A percentile compares a stretch with the other conserved stretches of the same genome.
These are phyloP conservation scores for Morone saxatilis DNA, from an alignment of 2,113 vertebrate species.

Conservation along the genomic window DNA sequence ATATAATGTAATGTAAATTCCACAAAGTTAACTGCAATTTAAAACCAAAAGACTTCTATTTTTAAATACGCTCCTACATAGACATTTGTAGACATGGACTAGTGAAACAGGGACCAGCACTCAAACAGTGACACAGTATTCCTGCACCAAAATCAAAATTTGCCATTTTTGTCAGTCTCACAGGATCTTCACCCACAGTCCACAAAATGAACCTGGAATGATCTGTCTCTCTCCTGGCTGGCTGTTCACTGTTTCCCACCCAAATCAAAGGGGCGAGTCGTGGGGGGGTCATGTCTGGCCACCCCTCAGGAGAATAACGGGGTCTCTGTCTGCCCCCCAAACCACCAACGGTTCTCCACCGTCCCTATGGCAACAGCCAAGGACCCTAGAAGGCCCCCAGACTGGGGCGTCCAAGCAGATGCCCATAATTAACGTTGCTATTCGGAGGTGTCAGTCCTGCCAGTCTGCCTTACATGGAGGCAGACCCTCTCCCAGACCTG, in stretches of 20 bases:
- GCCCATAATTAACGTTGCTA: slow-evolving; percentile 85
- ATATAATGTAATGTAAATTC: slow-evolving; percentile 11
- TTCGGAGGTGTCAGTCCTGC: slow-evolving; percentile 77
- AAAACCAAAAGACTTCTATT: neutral
- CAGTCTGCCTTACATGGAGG: slow-evolving; percentile 72
- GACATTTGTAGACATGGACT: neutral
- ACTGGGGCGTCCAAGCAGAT: slow-evolving; percentile 82
- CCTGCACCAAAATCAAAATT: slow-evolving; percentile 2
- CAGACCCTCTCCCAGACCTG: slow-evolving; percentile 79
- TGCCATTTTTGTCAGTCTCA: slow-evolving; percentile 19
- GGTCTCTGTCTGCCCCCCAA: slow-evolving; percentile 80
- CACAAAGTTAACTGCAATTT: neutral
- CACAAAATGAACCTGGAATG: slow-evolving; percentile 54
- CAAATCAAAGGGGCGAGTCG: slow-evolving; percentile 79
- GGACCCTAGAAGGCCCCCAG: slow-evolving; percentile 79
- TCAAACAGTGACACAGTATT: slow-evolving; percentile 14
- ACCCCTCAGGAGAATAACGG: slow-evolving; percentile 82
- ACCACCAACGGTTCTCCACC: slow-evolving; percentile 79
- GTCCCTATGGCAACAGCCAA: slow-evolving; percentile 86
- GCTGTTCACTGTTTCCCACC: slow-evolving; percentile 78
- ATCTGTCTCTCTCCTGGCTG: slow-evolving; percentile 63
- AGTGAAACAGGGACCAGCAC: neutral
- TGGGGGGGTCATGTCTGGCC: slow-evolving; percentile 83
- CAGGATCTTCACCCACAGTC: slow-evolving; percentile 36
- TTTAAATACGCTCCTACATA: neutral